Evolutionary conservation across 2,113 vertebrate genomes (phyloP), one percentile per base, ranked within the genome.

Genomic region (Lycaon pictus): DNA sequence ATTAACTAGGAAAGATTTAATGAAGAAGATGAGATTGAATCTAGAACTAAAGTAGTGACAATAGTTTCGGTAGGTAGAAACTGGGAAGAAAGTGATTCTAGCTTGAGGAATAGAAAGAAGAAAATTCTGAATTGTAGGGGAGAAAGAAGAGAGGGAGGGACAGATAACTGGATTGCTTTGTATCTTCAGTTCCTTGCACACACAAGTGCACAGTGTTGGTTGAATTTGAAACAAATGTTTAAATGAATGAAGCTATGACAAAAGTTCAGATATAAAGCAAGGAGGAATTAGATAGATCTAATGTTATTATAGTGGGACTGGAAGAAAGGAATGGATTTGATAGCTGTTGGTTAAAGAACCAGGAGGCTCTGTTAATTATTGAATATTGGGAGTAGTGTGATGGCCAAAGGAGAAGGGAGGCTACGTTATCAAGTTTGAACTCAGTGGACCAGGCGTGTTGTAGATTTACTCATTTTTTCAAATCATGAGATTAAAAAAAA

Each of bases 151-250:
- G 81, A 63, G 23, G 58, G 37, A 76, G 23, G 55, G 13, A n/a
- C 3, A 35, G 5, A 12, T 55, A 35, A 55, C 0, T 53, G 19
- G 80, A n/a, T 27, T 83, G 53, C 83, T 85, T 93, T 63, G 17
- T 56, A 7, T 35, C 8, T 71, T 58, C 3, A 25, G 17, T 63
- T 82, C 76, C n/a, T 83, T 83, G n/a, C 13, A 67, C 4, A 9
- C 53, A 20, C 29, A 69, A 51, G 58, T 83, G 7, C 29, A n/a
- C 29, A 72, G 23, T 55, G 12, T 65, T 90, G 58, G 17, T 71
- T 88, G 71, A 53, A 95, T 83, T 90, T 23, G 93, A 77, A 96
- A 53, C 88, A 77, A 20, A 48, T 79, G 32, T 60, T 87, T 88
- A 72, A 65, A 72, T 32, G 27, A 74, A 32, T 58, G n/a, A 91